Conservation (phyloP, 2,113 vertebrate species). For the Oncorhynchus gorbuscha region DNA sequence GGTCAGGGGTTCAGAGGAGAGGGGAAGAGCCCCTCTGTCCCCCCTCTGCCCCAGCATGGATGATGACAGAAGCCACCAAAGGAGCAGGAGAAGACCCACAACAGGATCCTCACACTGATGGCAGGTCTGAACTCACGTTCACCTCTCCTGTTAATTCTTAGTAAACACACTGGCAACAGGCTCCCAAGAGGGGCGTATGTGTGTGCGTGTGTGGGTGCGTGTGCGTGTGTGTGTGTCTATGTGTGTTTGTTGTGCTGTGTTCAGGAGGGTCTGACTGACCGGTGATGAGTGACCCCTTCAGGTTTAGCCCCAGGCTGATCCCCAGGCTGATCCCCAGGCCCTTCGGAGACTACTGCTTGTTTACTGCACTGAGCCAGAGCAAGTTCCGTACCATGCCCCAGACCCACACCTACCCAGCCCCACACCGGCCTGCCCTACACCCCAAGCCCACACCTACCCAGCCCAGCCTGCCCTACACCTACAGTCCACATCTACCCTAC, state of each 20-base stretch:
- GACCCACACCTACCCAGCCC: conserved; percentile 5
- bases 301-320: conserved; percentile 67
- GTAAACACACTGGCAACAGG: conserved; percentile 14
- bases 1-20: conserved; percentile 12
- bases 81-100: conserved; percentile 2
- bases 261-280: conserved; percentile 44
- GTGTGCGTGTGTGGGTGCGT: conserved; percentile 18
- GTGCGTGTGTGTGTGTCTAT: conserved; percentile 35
- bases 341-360: conserved; percentile 60
- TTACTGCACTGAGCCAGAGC: conserved; percentile 57
- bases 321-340: conserved; percentile 61
- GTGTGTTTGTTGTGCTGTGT: conserved; percentile 39
- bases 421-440: background rate
- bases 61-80: conserved; percentile 19
- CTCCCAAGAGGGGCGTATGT: background rate
- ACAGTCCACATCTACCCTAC: too few relatives aligned
- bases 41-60: conserved; percentile 1
- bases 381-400: conserved; percentile 33
- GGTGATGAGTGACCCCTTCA: conserved; percentile 82
- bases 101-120: conserved; percentile 14
- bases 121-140: conserved; percentile 59
- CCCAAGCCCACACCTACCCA: background rate
- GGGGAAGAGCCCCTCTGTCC: conserved; percentile 1
- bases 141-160: conserved; percentile 24
- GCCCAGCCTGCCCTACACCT: too few relatives aligned